Base-by-base conservation (phyloP, 2,888 invertebrate genomes). In the Oscheius sp. region DNA sequence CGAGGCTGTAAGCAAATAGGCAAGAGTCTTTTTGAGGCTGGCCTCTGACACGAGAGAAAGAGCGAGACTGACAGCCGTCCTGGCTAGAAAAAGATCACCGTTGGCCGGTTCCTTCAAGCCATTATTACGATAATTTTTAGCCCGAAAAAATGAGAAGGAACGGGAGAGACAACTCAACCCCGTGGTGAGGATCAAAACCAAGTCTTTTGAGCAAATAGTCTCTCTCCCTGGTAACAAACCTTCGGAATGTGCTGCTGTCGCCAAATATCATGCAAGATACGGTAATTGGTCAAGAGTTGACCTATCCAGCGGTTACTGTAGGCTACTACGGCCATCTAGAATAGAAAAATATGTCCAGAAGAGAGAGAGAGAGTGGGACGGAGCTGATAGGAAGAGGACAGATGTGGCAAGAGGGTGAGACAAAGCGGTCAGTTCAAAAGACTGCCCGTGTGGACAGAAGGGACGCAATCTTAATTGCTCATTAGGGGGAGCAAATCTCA, bases 231-330 rank as follows among this genome's bases (percentile, higher is more conserved):
- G 62, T n/a, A 62, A 51, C 65, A 10, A 65, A 65, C 65, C 65
- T 65, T 65, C 29, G 58, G 33, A 35, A 5, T 42, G 42, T 42
- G 42, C 42, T 63, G 51, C 68, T 32, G 53, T 11, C 29, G 21
- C 21, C 57, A 59, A 48, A 70, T 70, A 58, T 62, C 62, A 59
- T 72, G 53, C 1, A 72, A 29, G 1, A 72, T 50, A 21, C 72
- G 72, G 35, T 72, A 72, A 63, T 72, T 72, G n/a, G 72, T 63
- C 33, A 62, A 62, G 32, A 72, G 13, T 33, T 62, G 63, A 37
- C 47, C 72, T 35, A 62, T 62, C 72, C 72, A 72, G n/a, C 72
- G 72, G 47, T 72, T 60, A 51, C 62, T 72, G 37, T 72, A 72
- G 55, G 53, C 63, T 10, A 72, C 72, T 29, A 72, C n/a, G 32